Evolutionary conservation across 2,888 invertebrate genomes (phyloP).

Genomic region (Melikaiella ostensackeni): DNA sequence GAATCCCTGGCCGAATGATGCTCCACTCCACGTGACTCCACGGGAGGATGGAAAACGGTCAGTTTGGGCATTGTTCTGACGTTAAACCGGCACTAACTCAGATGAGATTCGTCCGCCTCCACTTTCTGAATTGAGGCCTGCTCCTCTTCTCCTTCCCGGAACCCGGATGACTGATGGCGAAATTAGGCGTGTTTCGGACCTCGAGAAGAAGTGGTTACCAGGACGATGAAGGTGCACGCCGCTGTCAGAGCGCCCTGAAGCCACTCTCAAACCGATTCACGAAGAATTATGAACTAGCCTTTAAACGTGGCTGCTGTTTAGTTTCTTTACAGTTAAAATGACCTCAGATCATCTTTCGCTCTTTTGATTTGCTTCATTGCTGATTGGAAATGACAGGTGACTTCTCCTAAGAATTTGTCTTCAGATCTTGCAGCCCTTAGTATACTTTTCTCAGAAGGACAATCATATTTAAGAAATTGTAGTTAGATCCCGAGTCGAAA

Average conservation of each 20-base stretch:
- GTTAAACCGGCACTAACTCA: constrained; percentile 67
- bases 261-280: constrained; percentile 22
- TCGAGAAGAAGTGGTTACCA: constrained; percentile 48
- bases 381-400: constrained; percentile 2
- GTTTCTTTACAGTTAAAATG: neutral
- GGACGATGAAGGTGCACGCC: constrained; percentile 41
- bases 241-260: constrained; percentile 41
- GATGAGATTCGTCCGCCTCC: constrained; percentile 60
- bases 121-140: constrained; percentile 46
- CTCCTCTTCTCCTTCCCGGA: constrained; percentile 53
- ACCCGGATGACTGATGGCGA: constrained; percentile 62
- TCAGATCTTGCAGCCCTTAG: neutral
- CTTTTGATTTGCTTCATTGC: neutral
- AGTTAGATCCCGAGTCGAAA: no score
- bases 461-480: no score
- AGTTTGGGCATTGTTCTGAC: constrained; percentile 59
- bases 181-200: constrained; percentile 57
- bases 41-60: constrained; percentile 51
- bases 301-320: constrained; percentile 8
- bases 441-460: no score
- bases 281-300: constrained; percentile 35
- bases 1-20: constrained; percentile 45
- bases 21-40: constrained; percentile 34
- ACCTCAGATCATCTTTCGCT: neutral
- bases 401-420: neutral